Base-by-base conservation (phyloP, 2,113 vertebrate genomes). In the Gymnarchus niloticus region DNA sequence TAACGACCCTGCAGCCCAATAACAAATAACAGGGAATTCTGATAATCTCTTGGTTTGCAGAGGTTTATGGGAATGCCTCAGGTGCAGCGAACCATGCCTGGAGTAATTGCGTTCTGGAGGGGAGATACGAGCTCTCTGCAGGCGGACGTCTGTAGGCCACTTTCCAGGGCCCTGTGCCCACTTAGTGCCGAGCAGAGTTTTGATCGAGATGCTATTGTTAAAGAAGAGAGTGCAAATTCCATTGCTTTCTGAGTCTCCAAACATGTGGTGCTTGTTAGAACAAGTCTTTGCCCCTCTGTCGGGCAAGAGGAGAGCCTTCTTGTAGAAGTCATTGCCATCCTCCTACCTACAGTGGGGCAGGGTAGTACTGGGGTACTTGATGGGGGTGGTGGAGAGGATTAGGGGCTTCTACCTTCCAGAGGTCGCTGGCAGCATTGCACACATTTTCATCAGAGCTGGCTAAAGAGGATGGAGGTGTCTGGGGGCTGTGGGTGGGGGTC, bases 211-310 rank as follows among this genome's bases (percentile, higher is more conserved):
- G 88, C 92, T 91, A 90, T 93, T 93, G 92, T 92, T 92, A 88
- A 91, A 89, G 89, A 90, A 59, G 88, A 90, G 88, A 86, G 86
- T 88, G 88, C 86, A 84, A 91, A 92, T 93, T 91, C 92, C 92
- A 90, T 73, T 90, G 87, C 91, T 92, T 92, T 93, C 85, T 91
- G 88, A 91, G 90, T 86, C 89, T 91, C 86, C 88, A 91, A 85
- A 92, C 94, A 95, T 93, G 65, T 95, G 94, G 92, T 88, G 86
- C 89, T 92, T 87, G 91, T 94, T 94, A 93, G 90, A 90, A 92
- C 91, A 90, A 91, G 89, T 88, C 89, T 88, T 91, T n/a, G 25
- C 21, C 83, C 5, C 83, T 12, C n/a, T 91, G 89, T 87, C 88
- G 41, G 41, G 90, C 41, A 59, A 25, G 46, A 89, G 81, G 86